Conservation (phyloP, 2,797 vertebrate genomes). For the Bufotes viridis region DNA sequence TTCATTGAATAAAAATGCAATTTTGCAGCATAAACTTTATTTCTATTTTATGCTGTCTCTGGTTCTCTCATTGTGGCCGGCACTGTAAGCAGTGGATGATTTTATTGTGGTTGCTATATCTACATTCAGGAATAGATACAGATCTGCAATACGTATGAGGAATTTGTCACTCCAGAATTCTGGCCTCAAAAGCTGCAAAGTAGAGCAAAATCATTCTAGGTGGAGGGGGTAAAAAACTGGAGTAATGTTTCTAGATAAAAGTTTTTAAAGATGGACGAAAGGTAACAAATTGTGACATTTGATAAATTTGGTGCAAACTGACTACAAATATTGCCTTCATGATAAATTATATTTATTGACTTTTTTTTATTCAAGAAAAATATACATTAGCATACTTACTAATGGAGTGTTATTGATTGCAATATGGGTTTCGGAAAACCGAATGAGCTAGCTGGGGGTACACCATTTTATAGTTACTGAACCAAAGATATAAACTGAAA, state of each 20-base stretch:
- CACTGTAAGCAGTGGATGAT: neutral
- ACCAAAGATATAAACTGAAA: neutral
- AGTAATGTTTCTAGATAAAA: no score
- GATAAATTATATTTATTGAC: no score
- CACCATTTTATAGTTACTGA: neutral
- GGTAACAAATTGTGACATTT: no score
- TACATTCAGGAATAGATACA: neutral
- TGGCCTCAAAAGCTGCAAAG: no score
- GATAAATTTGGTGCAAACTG: no score
- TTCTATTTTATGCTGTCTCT: neutral
- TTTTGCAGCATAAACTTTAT: neutral
- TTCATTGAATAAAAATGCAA: neutral
- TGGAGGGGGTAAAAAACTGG: no score
- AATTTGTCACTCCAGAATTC: no score
- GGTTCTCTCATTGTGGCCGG: neutral
- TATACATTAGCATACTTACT: neutral
- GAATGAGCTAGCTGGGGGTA: neutral
- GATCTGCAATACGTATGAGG: neutral
- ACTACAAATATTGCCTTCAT: no score
- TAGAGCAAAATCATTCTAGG: no score
- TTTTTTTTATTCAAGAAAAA: neutral
- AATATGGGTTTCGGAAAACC: neutral
- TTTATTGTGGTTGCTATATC: neutral
- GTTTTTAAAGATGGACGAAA: no score
- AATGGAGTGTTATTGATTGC: neutral